These are phyloP conservation scores for Antennarius maculatus DNA, from an alignment of 2,797 vertebrate genomes.

Conservation along the genomic window DNA sequence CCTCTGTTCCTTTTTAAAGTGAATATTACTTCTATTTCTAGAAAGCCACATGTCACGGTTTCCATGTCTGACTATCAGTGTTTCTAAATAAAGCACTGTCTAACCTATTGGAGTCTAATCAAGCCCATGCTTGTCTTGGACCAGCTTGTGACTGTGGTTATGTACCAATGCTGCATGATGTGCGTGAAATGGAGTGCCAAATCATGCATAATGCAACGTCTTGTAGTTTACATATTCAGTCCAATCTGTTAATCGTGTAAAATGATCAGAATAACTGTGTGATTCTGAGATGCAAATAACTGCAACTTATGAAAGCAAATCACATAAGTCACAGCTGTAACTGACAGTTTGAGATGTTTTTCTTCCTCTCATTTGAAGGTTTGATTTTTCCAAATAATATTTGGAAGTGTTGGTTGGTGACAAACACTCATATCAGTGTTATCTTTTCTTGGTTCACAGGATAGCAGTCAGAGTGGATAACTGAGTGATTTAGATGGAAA, in stretches of 20 bases:
- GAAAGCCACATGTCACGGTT: slow-evolving; percentile 48
- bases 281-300: slow-evolving; percentile 38
- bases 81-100: slow-evolving; percentile 57
- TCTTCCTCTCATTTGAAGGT: background rate
- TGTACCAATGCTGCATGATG: slow-evolving; percentile 27
- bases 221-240: background rate
- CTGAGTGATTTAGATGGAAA: slow-evolving; percentile 55
- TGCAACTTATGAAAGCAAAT: slow-evolving; percentile 34
- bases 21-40: slow-evolving; percentile 61
- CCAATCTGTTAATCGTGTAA: background rate
- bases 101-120: slow-evolving; percentile 40
- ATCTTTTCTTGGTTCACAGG: slow-evolving; percentile 58
- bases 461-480: slow-evolving; percentile 53
- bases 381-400: slow-evolving; percentile 45
- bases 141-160: slow-evolving; percentile 60
- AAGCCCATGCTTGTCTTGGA: slow-evolving; percentile 21
- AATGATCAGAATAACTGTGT: slow-evolving; percentile 15
- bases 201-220: slow-evolving; percentile 11
- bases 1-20: slow-evolving; percentile 64
- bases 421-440: slow-evolving; percentile 60
- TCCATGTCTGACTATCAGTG: slow-evolving; percentile 60
- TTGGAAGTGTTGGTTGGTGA: slow-evolving; percentile 43
- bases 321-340: slow-evolving; percentile 25
- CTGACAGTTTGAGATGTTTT: slow-evolving; percentile 15
- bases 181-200: background rate